A percentile compares a stretch with the other conserved stretches of the same genome.
Conservation (phyloP, 2,888 invertebrate species). For the Melanostoma scalare region DNA sequence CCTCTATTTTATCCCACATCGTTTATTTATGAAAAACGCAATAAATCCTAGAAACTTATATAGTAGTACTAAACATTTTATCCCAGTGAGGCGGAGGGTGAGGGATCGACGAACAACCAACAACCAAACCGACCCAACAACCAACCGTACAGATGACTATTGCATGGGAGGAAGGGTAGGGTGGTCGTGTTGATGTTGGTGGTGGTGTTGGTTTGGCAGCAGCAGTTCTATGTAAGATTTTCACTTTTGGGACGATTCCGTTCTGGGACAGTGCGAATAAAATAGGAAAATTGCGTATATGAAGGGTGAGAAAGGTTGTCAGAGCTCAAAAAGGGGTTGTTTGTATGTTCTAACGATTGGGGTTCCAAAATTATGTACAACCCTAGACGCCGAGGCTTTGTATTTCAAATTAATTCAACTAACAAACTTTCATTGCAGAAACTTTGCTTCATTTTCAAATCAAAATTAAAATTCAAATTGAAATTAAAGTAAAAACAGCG, state of each 20-base stretch:
- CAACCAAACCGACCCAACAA: conserved; percentile 33
- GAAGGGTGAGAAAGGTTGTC: conserved; percentile 61
- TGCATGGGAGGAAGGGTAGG: conserved; percentile 25
- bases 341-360: conserved; percentile 28
- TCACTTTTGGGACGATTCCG: conserved; percentile 69
- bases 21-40: conserved; percentile 68
- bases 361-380: conserved; percentile 30
- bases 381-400: conserved; percentile 23
- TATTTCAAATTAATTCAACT: background rate
- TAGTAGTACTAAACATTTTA: conserved; percentile 64
- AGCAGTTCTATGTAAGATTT: conserved; percentile 11
- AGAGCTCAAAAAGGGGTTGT: conserved; percentile 55
- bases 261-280: conserved; percentile 68
- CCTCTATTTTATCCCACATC: conserved; percentile 37
- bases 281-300: conserved; percentile 50
- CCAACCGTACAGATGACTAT: conserved; percentile 33
- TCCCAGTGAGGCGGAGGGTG: conserved; percentile 23
- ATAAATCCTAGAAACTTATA: conserved; percentile 69
- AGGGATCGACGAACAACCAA: conserved; percentile 13
- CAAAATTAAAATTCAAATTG: background rate
- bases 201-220: conserved; percentile 2
- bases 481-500: background rate
- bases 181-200: conserved; percentile 16
- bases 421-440: too few relatives aligned
- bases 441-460: too few relatives aligned